Base-by-base conservation (phyloP, 1,140 invertebrate genomes). In the Lepidurus couesii region DNA sequence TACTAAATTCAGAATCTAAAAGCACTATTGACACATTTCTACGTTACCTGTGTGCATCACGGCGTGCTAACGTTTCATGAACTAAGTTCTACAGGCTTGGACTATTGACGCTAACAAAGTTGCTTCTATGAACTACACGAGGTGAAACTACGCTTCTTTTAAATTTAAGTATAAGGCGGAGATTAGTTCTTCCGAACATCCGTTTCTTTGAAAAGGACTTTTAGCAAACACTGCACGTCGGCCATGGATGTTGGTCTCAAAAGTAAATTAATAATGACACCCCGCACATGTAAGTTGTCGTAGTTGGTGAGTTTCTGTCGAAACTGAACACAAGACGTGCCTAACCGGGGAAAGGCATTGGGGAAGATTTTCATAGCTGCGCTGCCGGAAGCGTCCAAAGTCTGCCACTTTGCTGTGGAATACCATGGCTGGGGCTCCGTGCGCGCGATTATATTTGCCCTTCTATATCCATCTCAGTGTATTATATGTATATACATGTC, bases 371-470 rank as follows among this genome's bases (percentile, higher is more conserved):
- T 65, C 53, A 65, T 21, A 65, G 53, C 53, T 65, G 16, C 6
- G 13, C 21, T 65, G 53, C 53, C 53, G 53, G 53, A 65, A 65
- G 21, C 53, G 8, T n/a, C 13, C 34, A 34, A 34, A 34, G 34
- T 34, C 34, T 34, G 16, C 53, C 53, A 65, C n/a, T 65, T 65
- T 65, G 53, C 16, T 13, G 21, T 65, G 53, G n/a, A 1, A 65
- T 65, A 65, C 53, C 53, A 65, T 65, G 21, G 53, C 53, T 65
- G 53, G 34, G 34, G 6, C 53, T 65, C 53, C n/a, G 21, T 65
- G 53, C 53, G 53, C 53, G 53, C 53, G 53, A 65, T 65, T 65
- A n/a, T 65, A 65, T 65, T 65, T 65, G 53, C 53, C 21, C 53
- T 16, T 21, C 53, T 10, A 10, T 47, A 16, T 16, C 45, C 16